Conservation (phyloP, 2,113 vertebrate species). For the Tupaia chinensis region DNA sequence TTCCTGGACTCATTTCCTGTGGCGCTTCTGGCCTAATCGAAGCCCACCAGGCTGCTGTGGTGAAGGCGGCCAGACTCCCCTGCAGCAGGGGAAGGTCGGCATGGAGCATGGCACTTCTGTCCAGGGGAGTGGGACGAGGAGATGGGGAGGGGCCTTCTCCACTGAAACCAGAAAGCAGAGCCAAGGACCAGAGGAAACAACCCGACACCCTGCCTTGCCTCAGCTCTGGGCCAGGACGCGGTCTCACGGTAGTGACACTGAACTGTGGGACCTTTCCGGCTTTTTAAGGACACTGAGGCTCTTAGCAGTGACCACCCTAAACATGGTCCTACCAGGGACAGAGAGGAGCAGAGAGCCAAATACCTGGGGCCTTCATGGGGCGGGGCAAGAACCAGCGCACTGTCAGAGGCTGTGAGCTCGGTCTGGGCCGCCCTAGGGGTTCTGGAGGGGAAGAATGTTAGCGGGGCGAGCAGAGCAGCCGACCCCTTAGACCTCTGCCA, state of each 20-base stretch:
- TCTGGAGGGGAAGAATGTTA: neutral
- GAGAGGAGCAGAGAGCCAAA: neutral
- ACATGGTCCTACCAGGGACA: neutral
- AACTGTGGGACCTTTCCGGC: neutral
- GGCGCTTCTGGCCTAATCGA: slow-evolving; percentile 84
- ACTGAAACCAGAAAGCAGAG: neutral
- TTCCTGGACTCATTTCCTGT: slow-evolving; percentile 84
- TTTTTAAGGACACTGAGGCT: neutral
- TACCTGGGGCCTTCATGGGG: fast-evolving
- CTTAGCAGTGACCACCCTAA: neutral
- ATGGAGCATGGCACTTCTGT: slow-evolving; percentile 84
- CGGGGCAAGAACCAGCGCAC: fast-evolving
- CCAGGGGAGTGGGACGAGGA: slow-evolving; percentile 47
- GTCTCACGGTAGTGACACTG: fast-evolving
- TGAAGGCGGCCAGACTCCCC: slow-evolving; percentile 84
- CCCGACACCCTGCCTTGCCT: fast-evolving
- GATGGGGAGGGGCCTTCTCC: slow-evolving; percentile 18
- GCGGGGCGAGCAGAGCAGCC: fast-evolving
- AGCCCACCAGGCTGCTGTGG: slow-evolving; percentile 82
- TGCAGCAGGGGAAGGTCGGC: slow-evolving; percentile 84
- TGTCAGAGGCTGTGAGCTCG: fast-evolving
- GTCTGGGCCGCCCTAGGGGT: fast-evolving
- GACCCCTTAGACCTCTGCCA: neutral
- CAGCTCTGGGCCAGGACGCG: fast-evolving
- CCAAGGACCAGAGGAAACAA: neutral